Evolutionary conservation across 2,113 vertebrate species (phyloP).

Genomic region (Gadus chalcogrammus): DNA sequence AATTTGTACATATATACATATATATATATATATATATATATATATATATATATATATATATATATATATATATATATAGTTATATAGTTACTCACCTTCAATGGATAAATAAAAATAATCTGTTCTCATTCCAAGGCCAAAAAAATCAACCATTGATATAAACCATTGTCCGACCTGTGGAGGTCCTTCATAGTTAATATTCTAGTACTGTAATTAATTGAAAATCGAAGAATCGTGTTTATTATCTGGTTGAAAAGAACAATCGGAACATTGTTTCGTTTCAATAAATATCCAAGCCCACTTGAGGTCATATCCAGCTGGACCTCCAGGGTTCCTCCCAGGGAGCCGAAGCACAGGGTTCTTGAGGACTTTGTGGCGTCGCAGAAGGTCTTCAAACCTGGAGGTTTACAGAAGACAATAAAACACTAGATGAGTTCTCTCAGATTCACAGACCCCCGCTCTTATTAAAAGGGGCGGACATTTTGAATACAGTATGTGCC

Average conservation of each 20-base stretch:
- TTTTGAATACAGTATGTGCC: no score
- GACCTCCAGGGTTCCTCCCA: slow-evolving; percentile 48
- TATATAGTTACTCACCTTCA: slow-evolving; percentile 58
- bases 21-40: no score
- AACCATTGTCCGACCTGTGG: slow-evolving; percentile 14
- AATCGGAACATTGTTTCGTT: rapidly evolving
- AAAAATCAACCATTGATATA: neutral
- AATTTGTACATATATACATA: no score
- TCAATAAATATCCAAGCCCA: rapidly evolving
- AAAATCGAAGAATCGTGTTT: slow-evolving; percentile 5
- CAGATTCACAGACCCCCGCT: no score
- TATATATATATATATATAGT: no score
- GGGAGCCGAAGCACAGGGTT: slow-evolving; percentile 46
- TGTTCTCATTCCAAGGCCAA: no score
- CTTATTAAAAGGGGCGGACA: no score
- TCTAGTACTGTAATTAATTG: slow-evolving; percentile 19
- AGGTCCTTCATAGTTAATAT: slow-evolving; percentile 39
- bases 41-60: no score
- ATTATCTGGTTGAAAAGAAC: no score
- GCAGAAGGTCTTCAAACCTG: slow-evolving; percentile 40
- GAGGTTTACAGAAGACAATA: neutral
- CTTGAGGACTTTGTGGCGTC: slow-evolving; percentile 30
- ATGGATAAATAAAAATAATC: slow-evolving; percentile 12
- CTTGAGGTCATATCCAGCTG: slow-evolving; percentile 18
- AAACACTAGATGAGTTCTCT: no score